These are phyloP conservation scores for Anthonomus grandis DNA, from an alignment of 1,140 invertebrate genomes.

Conservation along the genomic window DNA sequence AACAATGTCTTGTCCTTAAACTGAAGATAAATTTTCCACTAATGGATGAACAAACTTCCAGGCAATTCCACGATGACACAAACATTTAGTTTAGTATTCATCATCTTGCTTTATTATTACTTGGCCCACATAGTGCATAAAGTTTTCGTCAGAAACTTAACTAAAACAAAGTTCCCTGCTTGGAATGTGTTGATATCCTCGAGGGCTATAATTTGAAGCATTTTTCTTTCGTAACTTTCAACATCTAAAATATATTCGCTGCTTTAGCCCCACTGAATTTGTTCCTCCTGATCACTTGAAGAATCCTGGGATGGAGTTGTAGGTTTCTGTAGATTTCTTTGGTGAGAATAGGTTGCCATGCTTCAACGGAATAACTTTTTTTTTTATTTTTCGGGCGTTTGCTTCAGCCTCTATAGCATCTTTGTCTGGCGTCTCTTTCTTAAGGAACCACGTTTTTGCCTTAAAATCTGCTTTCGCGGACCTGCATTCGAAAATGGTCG, in stretches of 20 bases:
- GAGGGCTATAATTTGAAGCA: neutral
- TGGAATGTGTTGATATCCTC: neutral
- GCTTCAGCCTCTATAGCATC: neutral
- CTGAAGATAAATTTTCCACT: neutral
- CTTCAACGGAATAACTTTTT: too few species aligned
- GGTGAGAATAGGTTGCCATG: neutral
- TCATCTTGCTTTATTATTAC: constrained; percentile 2
- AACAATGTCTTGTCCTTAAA: neutral
- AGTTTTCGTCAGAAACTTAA: neutral
- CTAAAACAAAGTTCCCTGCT: neutral
- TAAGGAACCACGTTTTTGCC: neutral
- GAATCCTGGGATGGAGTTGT: neutral
- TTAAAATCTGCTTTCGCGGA: too few species aligned
- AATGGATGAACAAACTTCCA: too few species aligned
- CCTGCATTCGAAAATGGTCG: neutral
- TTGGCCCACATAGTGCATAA: neutral
- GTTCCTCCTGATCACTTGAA: too few species aligned
- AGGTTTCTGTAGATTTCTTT: neutral
- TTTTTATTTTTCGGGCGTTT: neutral
- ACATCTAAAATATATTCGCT: too few species aligned
- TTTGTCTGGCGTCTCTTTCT: neutral
- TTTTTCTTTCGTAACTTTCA: neutral
- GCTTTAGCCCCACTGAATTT: too few species aligned
- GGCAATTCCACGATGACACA: too few species aligned
- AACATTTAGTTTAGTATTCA: too few species aligned